Conservation (phyloP, 2,888 invertebrate species). For the Himalopsyche tibetana region DNA sequence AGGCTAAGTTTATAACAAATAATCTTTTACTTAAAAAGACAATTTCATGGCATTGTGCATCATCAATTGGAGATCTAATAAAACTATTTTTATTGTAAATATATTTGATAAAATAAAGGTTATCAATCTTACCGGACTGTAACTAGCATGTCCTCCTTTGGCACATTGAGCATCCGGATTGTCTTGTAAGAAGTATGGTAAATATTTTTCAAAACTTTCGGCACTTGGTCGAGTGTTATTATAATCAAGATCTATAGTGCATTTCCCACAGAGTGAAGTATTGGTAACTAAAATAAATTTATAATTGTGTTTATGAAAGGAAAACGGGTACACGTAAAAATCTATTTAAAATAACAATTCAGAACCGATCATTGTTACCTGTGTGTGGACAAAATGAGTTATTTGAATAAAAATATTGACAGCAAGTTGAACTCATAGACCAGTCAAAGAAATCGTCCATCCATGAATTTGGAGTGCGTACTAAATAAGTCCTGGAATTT, state of each 20-base stretch:
- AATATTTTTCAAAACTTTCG: constrained; percentile 80
- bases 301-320: background rate
- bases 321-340: background rate
- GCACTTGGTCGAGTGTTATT: constrained; percentile 77
- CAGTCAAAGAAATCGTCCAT: constrained; percentile 95
- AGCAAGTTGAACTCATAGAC: constrained; percentile 82
- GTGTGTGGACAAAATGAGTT: constrained; percentile 82
- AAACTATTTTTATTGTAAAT: background rate
- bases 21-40: background rate
- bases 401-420: constrained; percentile 80
- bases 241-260: constrained; percentile 74
- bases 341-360: background rate
- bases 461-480: constrained; percentile 91
- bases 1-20: too few relatives aligned
- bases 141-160: constrained; percentile 87
- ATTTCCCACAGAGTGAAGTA: constrained; percentile 72
- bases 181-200: constrained; percentile 85
- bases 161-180: constrained; percentile 83
- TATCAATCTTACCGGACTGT: constrained; percentile 76
- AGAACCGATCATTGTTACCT: constrained; percentile 65
- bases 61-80: background rate
- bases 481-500: constrained; percentile 81
- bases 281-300: constrained; percentile 47
- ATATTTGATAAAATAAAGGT: too few relatives aligned
- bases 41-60: background rate